A percentile compares a stretch with the other conserved stretches of the same genome.
phyloP scores from a whole-genome alignment of 2,113 vertebrate species.

The Chamaetylas fuelleborni region DNA sequence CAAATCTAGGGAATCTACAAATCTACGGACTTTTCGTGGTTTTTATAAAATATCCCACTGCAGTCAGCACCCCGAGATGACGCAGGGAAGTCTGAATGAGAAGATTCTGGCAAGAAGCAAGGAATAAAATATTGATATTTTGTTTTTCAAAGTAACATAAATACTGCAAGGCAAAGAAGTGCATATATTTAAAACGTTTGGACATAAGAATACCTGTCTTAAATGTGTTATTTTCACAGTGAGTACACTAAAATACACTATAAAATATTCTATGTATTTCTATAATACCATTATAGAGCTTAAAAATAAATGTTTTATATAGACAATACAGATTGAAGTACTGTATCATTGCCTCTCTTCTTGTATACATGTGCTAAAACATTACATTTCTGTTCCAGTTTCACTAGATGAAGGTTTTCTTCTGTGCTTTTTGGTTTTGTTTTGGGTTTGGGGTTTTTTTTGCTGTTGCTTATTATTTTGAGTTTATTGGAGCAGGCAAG shows the following conservation, averaged over 20 bases:
- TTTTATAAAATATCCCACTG: constrained; percentile 62
- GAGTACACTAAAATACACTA: constrained; percentile 71
- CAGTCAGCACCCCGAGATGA: constrained; percentile 1
- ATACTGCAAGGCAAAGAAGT: constrained; percentile 51
- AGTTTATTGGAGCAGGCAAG: not conserved
- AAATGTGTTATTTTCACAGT: constrained; percentile 84
- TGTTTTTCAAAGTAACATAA: constrained; percentile 48
- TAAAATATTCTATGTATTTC: constrained; percentile 79
- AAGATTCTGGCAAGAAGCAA: constrained; percentile 27
- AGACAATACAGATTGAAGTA: constrained; percentile 70
- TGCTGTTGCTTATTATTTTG: not conserved
- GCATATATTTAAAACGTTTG: constrained; percentile 61
- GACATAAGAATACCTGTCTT: constrained; percentile 69
- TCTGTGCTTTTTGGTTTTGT: not conserved
- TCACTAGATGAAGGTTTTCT: not conserved
- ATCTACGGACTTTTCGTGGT: not conserved
- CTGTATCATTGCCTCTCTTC: constrained; percentile 43
- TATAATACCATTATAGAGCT: constrained; percentile 72
- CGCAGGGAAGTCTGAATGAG: not conserved
- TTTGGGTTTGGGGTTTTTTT: accelerated
- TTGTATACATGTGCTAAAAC: constrained; percentile 9
- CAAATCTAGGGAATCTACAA: constrained; percentile 77
- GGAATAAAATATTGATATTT: constrained; percentile 34
- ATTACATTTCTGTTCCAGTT: not conserved
- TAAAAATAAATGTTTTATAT: constrained; percentile 80